Conservation (phyloP, 2,113 vertebrate species). For the Clarias batrachus region DNA sequence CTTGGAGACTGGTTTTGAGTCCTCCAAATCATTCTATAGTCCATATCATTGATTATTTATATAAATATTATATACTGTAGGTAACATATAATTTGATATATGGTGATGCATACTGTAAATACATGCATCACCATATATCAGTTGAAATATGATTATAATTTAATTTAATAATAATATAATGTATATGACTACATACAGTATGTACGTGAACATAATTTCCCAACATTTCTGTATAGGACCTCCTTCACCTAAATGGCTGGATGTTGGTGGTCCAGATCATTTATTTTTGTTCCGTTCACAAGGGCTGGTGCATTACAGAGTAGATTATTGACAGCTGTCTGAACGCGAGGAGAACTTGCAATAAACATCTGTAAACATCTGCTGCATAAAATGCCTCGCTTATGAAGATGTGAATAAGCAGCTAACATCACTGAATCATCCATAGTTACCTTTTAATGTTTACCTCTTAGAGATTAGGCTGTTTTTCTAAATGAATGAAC, state of each 20-base stretch:
- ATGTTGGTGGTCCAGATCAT: conserved; percentile 10
- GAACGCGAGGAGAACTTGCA: neutral
- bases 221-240: neutral
- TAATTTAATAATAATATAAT: too few species aligned
- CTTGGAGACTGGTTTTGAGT: too few species aligned
- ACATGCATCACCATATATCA: too few species aligned
- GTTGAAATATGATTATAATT: too few species aligned
- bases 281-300: neutral
- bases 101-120: too few species aligned
- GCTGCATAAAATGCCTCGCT: neutral
- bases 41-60: too few species aligned
- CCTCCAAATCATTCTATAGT: too few species aligned
- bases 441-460: neutral
- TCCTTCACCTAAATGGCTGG: neutral
- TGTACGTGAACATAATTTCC: too few species aligned
- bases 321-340: conserved; percentile 1
- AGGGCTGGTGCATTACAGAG: neutral
- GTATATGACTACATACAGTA: too few species aligned
- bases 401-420: neutral
- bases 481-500: neutral
- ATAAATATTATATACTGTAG: too few species aligned
- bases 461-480: neutral
- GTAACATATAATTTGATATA: too few species aligned
- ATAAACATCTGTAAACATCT: neutral
- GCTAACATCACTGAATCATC: neutral